A percentile compares a stretch with the other conserved stretches of the same genome.
Conservation (phyloP, 2,113 vertebrate genomes). For the Capreolus pygargus region DNA sequence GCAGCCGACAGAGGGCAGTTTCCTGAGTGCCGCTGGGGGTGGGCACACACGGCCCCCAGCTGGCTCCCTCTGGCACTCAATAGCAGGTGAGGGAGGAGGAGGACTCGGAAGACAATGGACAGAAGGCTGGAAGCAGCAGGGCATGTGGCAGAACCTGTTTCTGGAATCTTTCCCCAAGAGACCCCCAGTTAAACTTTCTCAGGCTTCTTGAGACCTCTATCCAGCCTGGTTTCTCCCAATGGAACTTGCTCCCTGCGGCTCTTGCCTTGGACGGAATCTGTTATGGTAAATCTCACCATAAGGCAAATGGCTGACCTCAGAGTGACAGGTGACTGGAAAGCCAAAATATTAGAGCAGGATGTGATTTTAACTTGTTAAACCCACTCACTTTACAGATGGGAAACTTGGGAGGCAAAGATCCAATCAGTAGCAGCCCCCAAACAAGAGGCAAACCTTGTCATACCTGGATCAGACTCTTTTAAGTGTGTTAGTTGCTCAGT, state of each 20-base stretch:
- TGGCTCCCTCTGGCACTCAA: fast-evolving
- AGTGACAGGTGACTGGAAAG: not conserved
- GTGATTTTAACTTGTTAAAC: not conserved
- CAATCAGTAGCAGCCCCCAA: not conserved
- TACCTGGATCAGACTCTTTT: not conserved
- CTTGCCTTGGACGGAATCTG: not conserved
- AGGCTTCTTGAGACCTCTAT: not conserved
- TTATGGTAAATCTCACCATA: not conserved
- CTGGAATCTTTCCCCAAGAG: not conserved
- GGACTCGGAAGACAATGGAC: not conserved
- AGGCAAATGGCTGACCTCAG: not conserved
- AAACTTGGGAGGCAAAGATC: not conserved
- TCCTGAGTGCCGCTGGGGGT: fast-evolving
- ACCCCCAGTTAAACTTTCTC: not conserved
- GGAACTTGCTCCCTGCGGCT: not conserved
- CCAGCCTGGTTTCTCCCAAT: not conserved
- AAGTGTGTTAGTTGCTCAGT: not conserved
- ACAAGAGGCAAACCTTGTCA: not conserved
- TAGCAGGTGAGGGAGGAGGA: not conserved
- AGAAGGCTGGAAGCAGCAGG: not conserved
- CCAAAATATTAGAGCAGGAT: not conserved
- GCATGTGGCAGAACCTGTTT: not conserved
- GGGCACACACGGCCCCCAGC: not conserved
- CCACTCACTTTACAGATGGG: not conserved
- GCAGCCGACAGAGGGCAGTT: fast-evolving